These are phyloP conservation scores for Tenebrosternarchus preto DNA, from an alignment of 2,113 vertebrate genomes.

Conservation along the genomic window DNA sequence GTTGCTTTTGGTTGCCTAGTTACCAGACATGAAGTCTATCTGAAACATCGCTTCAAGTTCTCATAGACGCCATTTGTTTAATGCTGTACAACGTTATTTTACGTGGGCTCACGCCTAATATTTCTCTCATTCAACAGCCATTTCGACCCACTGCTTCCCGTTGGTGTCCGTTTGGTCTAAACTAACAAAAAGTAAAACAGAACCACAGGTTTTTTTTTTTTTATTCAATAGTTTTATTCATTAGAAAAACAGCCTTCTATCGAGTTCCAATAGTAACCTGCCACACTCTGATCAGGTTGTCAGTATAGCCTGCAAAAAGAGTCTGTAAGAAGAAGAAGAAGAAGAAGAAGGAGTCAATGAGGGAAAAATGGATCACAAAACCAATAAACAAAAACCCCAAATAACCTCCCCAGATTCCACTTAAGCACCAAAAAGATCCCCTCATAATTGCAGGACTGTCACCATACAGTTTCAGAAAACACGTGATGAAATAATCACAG, in stretches of 20 bases:
- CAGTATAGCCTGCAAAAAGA: slow-evolving; percentile 93
- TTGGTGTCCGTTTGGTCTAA: background rate
- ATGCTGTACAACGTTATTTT: background rate
- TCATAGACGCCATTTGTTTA: background rate
- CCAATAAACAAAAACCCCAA: too few species aligned
- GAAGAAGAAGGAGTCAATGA: too few species aligned
- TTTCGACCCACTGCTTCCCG: too few species aligned
- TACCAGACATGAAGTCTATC: background rate
- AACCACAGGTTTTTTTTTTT: slow-evolving; percentile 9
- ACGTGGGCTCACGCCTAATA: too few species aligned
- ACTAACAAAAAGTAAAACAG: slow-evolving; percentile 39
- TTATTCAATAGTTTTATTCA: slow-evolving; percentile 71
- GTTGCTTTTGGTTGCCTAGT: slow-evolving; percentile 28
- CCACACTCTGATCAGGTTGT: slow-evolving; percentile 95
- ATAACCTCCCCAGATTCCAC: background rate
- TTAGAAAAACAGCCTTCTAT: slow-evolving; percentile 71
- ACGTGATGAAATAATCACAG: slow-evolving; percentile 77
- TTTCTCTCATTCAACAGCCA: too few species aligned
- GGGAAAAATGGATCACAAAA: too few species aligned
- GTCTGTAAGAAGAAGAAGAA: slow-evolving; percentile 73
- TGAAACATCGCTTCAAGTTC: too few species aligned
- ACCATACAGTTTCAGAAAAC: slow-evolving; percentile 71
- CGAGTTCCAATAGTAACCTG: slow-evolving; percentile 94
- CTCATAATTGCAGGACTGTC: slow-evolving; percentile 83
- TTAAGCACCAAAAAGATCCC: slow-evolving; percentile 50